Conservation (phyloP, 2,797 vertebrate genomes). For the Acomys russatus region DNA sequence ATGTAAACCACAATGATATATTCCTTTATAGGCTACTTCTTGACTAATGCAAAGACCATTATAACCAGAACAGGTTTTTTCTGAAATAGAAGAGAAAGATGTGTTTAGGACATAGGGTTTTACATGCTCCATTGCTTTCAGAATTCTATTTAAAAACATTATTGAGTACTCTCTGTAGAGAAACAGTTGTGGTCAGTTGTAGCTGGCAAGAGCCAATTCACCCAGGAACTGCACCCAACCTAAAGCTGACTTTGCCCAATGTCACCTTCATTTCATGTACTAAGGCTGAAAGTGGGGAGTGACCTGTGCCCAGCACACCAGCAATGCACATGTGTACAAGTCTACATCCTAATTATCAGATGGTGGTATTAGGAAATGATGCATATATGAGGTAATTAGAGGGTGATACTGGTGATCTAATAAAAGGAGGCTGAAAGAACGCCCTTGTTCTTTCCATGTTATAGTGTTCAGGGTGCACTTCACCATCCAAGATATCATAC, state of each 20-base stretch:
- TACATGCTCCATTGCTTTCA: slow-evolving; percentile 71
- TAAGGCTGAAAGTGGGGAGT: slow-evolving; percentile 71
- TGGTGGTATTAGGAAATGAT: background rate
- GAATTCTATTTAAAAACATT: slow-evolving; percentile 82
- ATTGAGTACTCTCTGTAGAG: slow-evolving; percentile 75
- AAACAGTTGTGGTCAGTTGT: slow-evolving; percentile 73
- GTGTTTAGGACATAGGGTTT: slow-evolving; percentile 32
- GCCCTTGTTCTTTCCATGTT: no score
- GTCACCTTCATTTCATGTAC: slow-evolving; percentile 82
- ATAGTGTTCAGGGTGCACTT: no score
- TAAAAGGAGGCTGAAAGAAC: background rate
- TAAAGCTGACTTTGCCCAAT: slow-evolving; percentile 67
- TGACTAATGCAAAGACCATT: slow-evolving; percentile 20
- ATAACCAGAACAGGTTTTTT: background rate
- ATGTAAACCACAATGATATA: background rate
- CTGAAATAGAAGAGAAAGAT: background rate
- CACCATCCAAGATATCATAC: no score
- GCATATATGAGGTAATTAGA: background rate
- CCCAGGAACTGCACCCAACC: slow-evolving; percentile 79
- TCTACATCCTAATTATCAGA: background rate
- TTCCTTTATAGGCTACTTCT: background rate
- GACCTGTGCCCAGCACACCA: background rate
- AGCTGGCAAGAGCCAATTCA: slow-evolving; percentile 74
- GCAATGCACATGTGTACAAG: background rate
- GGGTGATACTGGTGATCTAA: background rate